Percentiles rank a stretch among this genome's conserved stretches.
Conservation (phyloP, 2,113 vertebrate species). For the Morone saxatilis region DNA sequence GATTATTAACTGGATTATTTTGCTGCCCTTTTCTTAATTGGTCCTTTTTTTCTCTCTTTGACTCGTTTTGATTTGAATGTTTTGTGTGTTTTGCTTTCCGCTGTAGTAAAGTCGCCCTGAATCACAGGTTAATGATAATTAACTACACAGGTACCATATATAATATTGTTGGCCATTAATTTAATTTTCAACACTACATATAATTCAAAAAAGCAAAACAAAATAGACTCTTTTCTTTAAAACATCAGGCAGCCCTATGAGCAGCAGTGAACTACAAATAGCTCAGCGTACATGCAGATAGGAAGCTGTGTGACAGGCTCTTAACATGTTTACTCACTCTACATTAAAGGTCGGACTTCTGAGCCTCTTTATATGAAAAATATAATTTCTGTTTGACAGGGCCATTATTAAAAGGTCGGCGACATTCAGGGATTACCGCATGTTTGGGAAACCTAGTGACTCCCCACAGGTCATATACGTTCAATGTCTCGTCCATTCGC, state of each 20-base stretch:
- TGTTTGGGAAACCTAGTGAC: constrained; percentile 9
- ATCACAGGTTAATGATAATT: background rate
- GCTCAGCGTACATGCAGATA: background rate
- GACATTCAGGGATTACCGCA: background rate
- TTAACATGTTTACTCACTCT: constrained; percentile 1
- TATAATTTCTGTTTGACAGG: background rate
- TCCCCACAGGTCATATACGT: background rate
- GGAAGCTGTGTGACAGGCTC: constrained; percentile 1
- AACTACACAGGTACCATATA: background rate
- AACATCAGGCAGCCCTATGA: background rate
- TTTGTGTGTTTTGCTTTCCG: background rate
- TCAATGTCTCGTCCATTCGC: background rate
- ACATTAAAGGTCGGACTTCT: constrained; percentile 1
- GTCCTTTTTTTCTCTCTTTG: background rate
- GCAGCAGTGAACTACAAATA: background rate
- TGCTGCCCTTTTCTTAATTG: background rate
- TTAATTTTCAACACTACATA: background rate
- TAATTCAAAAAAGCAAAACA: background rate
- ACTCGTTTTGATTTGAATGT: background rate
- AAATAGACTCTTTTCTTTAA: background rate
- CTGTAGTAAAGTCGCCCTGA: too few species aligned
- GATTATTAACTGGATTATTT: background rate
- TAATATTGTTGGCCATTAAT: background rate
- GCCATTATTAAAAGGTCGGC: background rate
- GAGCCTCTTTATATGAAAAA: background rate